Percentiles rank a stretch among this genome's conserved stretches.
phyloP scores from a whole-genome alignment of 2,888 invertebrate genomes.

The Nemoura dubitans region DNA sequence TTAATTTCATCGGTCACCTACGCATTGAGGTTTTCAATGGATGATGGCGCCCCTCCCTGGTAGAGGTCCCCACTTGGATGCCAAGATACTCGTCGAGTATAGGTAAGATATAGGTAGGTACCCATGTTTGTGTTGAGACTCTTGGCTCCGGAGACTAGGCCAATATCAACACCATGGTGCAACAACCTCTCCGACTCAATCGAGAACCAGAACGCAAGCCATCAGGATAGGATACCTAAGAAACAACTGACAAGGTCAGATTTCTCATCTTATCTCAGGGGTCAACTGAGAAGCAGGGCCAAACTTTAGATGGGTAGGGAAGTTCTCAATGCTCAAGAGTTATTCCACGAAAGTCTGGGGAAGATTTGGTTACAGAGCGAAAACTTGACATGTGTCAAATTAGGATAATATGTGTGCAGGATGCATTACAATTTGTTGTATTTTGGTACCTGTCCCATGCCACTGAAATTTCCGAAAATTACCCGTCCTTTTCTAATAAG shows the following conservation, averaged over 20 bases:
- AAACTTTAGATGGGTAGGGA: no score
- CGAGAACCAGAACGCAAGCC: not conserved
- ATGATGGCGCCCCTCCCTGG: not conserved
- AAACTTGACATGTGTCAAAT: not conserved
- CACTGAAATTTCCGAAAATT: not conserved
- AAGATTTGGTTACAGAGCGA: not conserved
- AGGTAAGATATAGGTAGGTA: no score
- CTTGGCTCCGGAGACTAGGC: not conserved
- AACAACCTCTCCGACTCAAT: not conserved
- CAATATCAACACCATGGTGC: not conserved
- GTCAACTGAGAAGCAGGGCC: not conserved
- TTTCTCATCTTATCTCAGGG: not conserved
- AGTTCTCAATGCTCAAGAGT: no score
- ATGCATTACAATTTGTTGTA: not conserved
- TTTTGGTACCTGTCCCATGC: not conserved
- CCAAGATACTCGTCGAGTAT: not conserved
- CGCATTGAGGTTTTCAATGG: not conserved
- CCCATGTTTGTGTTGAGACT: not conserved
- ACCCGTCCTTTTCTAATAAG: no score
- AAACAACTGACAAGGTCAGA: constrained; percentile 24
- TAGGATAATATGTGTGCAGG: not conserved
- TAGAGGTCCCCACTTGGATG: not conserved
- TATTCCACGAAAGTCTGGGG: no score
- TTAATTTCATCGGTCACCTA: not conserved
- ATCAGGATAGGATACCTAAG: not conserved